These are phyloP conservation scores for Apocrypta bakeri DNA, from an alignment of 1,140 invertebrate genomes.

Conservation along the genomic window DNA sequence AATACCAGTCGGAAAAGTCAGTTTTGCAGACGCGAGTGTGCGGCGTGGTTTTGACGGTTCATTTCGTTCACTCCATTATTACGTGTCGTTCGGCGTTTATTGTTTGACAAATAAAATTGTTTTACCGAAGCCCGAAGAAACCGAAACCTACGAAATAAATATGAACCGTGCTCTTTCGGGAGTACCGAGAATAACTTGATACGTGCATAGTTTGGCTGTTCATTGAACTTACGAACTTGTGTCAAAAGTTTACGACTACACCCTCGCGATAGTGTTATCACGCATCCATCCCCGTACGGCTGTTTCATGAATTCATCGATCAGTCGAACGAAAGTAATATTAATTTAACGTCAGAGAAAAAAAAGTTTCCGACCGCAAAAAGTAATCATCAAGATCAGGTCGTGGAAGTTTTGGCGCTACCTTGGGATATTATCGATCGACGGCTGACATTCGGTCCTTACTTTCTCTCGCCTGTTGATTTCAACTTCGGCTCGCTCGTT, in stretches of 20 bases:
- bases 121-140: not conserved
- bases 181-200: too few species aligned
- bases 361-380: not conserved
- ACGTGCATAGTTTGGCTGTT: too few species aligned
- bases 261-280: not conserved
- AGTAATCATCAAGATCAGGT: not conserved
- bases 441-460: not conserved
- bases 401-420: not conserved
- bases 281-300: too few species aligned
- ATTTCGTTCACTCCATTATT: not conserved
- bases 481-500: not conserved
- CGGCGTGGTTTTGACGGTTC: not conserved
- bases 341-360: not conserved
- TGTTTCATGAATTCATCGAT: too few species aligned
- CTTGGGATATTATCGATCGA: not conserved
- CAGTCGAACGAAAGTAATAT: not conserved
- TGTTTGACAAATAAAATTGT: not conserved
- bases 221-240: too few species aligned
- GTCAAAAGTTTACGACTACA: too few species aligned
- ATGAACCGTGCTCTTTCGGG: too few species aligned
- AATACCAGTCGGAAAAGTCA: not conserved
- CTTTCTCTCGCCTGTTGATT: constrained; percentile 5
- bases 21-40: constrained; percentile 5
- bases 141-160: too few species aligned
- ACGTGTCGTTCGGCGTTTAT: not conserved